These are phyloP conservation scores for Pectinophora gossypiella DNA, from an alignment of 1,140 invertebrate genomes.

Conservation along the genomic window DNA sequence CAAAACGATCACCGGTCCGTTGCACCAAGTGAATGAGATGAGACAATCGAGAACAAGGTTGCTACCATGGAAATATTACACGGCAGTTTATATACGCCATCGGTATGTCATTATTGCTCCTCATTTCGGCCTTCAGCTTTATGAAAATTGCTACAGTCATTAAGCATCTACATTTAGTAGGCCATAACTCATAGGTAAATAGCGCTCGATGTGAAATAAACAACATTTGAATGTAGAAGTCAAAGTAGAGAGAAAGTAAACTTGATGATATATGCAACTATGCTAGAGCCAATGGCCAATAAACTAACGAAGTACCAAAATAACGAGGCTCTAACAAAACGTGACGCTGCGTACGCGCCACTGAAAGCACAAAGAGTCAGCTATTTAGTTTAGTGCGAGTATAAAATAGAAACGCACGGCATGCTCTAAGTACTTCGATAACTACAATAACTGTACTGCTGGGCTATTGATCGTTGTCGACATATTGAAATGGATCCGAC, in stretches of 20 bases:
- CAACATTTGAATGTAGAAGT: no score
- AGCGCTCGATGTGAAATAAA: no score
- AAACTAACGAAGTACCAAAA: no score
- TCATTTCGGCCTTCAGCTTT: conserved; percentile 9
- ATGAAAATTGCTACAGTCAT: neutral
- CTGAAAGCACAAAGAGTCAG: neutral
- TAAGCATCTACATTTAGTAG: neutral
- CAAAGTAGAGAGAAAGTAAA: no score
- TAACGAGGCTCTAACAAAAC: no score
- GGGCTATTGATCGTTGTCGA: conserved; percentile 34
- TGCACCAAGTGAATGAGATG: conserved; percentile 49
- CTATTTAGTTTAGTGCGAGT: no score
- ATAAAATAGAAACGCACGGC: neutral
- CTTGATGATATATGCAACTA: no score
- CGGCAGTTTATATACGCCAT: neutral
- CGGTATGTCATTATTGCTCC: neutral
- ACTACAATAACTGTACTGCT: conserved; percentile 35
- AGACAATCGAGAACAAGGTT: conserved; percentile 58
- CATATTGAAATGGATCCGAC: conserved; percentile 41
- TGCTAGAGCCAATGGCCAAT: no score
- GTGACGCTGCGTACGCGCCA: neutral
- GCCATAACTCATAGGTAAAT: no score
- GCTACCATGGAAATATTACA: conserved; percentile 1
- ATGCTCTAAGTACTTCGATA: conserved; percentile 2
- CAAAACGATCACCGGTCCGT: conserved; percentile 42